Percentiles rank a stretch among this genome's conserved stretches.
These are phyloP conservation scores for Metopolophium dirhodum DNA, from an alignment of 1,140 invertebrate species.

Conservation along the genomic window DNA sequence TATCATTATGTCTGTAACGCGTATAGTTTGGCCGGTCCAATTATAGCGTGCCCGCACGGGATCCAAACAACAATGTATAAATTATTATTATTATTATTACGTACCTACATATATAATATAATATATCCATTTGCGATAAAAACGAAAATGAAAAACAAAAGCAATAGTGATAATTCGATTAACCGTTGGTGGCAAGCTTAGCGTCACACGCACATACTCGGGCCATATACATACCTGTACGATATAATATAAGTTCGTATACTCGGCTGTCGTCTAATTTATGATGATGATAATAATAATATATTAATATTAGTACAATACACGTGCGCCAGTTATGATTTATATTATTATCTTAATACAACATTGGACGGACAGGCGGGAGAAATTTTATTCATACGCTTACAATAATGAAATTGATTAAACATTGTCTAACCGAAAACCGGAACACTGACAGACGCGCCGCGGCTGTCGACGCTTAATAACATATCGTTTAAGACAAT, in stretches of 20 bases:
- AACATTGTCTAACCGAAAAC: not conserved
- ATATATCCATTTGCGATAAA: not conserved
- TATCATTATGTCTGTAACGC: not conserved
- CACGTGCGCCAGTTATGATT: not conserved
- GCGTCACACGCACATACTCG: not conserved
- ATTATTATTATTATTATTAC: not conserved
- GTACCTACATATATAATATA: not conserved
- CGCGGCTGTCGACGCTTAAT: not conserved
- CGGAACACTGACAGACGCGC: not conserved
- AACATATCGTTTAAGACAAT: not conserved
- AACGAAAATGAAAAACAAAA: conserved; percentile 20
- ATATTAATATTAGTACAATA: not conserved
- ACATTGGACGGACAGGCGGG: not conserved
- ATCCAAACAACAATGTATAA: not conserved
- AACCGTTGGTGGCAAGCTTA: not conserved
- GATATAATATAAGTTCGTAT: not conserved
- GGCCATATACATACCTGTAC: not conserved
- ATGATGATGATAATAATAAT: not conserved
- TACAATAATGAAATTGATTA: not conserved
- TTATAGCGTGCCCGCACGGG: not conserved
- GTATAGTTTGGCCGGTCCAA: not conserved
- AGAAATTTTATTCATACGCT: not conserved
- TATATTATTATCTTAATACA: conserved; percentile 1
- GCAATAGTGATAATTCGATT: not conserved
- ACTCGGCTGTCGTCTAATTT: not conserved